These are phyloP conservation scores for Marmota flaviventris DNA, from an alignment of 2,113 vertebrate genomes.

Conservation along the genomic window DNA sequence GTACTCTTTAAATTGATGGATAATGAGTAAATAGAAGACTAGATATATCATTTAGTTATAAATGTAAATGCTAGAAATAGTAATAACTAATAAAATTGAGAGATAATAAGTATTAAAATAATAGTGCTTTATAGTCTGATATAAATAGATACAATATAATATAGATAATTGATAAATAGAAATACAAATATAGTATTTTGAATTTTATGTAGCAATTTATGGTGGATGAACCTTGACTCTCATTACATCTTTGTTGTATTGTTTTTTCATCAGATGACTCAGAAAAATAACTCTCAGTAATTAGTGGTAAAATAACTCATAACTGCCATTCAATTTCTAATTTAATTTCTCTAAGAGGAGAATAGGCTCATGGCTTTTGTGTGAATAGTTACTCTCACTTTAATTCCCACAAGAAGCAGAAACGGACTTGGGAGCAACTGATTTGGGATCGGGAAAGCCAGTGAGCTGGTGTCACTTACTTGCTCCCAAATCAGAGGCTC, in stretches of 20 bases:
- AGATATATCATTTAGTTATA: slow-evolving; percentile 49
- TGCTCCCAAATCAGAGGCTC: no score
- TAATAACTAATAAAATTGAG: slow-evolving; percentile 52
- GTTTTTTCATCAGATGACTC: slow-evolving; percentile 46
- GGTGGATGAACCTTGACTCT: slow-evolving; percentile 71
- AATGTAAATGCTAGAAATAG: slow-evolving; percentile 25
- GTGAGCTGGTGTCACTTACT: no score
- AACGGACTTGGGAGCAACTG: neutral
- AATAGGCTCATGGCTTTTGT: slow-evolving; percentile 75
- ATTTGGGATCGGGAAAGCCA: no score
- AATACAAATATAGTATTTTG: neutral
- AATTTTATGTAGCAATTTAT: slow-evolving; percentile 33
- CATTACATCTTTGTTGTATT: slow-evolving; percentile 50
- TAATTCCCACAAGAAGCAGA: slow-evolving; percentile 68
- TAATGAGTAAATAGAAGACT: slow-evolving; percentile 23
- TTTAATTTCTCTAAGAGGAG: slow-evolving; percentile 49
- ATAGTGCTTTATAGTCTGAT: slow-evolving; percentile 23
- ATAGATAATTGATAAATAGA: slow-evolving; percentile 19
- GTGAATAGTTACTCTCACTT: slow-evolving; percentile 78
- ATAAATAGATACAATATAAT: slow-evolving; percentile 48
- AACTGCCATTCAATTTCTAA: slow-evolving; percentile 74
- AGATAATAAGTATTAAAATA: slow-evolving; percentile 38
- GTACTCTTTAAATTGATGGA: neutral
- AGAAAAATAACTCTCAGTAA: slow-evolving; percentile 76
- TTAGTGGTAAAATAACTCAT: slow-evolving; percentile 65